phyloP scores from a whole-genome alignment of 2,113 vertebrate species.

The Chaenocephalus aceratus region DNA sequence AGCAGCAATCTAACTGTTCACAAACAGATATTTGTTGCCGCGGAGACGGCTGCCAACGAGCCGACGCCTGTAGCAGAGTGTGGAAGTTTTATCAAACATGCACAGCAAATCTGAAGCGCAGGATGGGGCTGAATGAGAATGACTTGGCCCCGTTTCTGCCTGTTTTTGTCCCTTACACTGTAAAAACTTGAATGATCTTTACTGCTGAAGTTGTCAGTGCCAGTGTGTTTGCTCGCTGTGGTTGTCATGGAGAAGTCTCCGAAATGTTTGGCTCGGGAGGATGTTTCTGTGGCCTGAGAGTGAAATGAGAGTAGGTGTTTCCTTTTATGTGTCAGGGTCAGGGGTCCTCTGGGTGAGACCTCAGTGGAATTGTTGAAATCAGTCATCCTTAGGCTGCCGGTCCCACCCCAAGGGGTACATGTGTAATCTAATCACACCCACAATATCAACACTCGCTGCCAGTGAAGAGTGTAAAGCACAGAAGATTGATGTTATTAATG shows the following conservation, averaged over 20 bases:
- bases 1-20: slow-evolving; percentile 70
- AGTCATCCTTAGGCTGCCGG: slow-evolving; percentile 65
- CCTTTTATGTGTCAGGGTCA: slow-evolving; percentile 82
- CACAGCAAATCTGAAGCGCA: slow-evolving; percentile 49
- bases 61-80: slow-evolving; percentile 38
- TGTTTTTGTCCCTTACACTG: slow-evolving; percentile 52
- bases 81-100: slow-evolving; percentile 70
- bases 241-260: slow-evolving; percentile 73
- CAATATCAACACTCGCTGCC: slow-evolving; percentile 42
- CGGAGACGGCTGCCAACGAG: slow-evolving; percentile 59
- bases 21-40: slow-evolving; percentile 76
- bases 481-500: slow-evolving; percentile 8
- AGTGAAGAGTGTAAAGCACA: slow-evolving; percentile 26
- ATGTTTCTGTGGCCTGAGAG: slow-evolving; percentile 69
- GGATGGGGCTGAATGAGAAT: slow-evolving; percentile 57
- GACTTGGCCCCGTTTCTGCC: slow-evolving; percentile 47
- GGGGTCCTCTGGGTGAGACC: slow-evolving; percentile 74
- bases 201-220: slow-evolving; percentile 61
- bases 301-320: slow-evolving; percentile 81
- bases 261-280: slow-evolving; percentile 78
- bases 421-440: slow-evolving; percentile 62
- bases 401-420: slow-evolving; percentile 46
- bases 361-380: slow-evolving; percentile 73
- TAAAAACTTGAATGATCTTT: slow-evolving; percentile 75
- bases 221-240: slow-evolving; percentile 56